These are phyloP conservation scores for Dromius quadrimaculatus DNA, from an alignment of 2,888 invertebrate genomes.

Conservation along the genomic window DNA sequence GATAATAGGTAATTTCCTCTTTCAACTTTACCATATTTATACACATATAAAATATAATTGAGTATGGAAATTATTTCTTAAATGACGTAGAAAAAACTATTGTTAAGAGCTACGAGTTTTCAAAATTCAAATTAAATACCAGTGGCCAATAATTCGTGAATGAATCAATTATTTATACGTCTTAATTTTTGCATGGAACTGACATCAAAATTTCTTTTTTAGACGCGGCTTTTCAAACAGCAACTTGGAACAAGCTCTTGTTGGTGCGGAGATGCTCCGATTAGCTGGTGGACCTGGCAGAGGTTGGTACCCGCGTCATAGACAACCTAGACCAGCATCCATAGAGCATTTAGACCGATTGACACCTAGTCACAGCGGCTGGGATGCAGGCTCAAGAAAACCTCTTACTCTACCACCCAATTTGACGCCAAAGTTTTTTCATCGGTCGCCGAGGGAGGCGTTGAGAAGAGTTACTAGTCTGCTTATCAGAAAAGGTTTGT, in stretches of 20 bases:
- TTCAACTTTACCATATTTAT: too few species aligned
- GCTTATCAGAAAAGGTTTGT: conserved; percentile 82
- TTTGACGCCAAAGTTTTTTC: conserved; percentile 90
- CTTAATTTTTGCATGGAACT: conserved; percentile 28
- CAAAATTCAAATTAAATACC: too few species aligned
- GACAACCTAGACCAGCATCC: conserved; percentile 82
- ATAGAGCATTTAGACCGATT: conserved; percentile 88
- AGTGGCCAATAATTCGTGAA: conserved; percentile 63
- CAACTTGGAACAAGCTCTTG: conserved; percentile 56
- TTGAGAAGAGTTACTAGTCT: conserved; percentile 89
- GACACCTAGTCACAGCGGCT: conserved; percentile 69
- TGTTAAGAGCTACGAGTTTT: too few species aligned
- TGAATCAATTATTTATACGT: conserved; percentile 64
- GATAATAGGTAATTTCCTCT: not conserved
- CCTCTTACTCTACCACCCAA: conserved; percentile 90
- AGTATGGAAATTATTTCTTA: not conserved
- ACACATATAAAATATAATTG: not conserved
- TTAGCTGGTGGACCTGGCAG: conserved; percentile 85
- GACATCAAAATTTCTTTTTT: conserved; percentile 58
- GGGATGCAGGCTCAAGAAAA: conserved; percentile 75
- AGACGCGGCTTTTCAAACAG: conserved; percentile 44
- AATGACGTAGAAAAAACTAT: too few species aligned
- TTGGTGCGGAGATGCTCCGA: conserved; percentile 84
- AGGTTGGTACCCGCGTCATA: conserved; percentile 86
- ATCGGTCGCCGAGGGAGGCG: conserved; percentile 88